Evolutionary conservation across 2,113 vertebrate species (phyloP), one percentile per base, ranked within the genome.

Genomic region (Coracopsis vasa): DNA sequence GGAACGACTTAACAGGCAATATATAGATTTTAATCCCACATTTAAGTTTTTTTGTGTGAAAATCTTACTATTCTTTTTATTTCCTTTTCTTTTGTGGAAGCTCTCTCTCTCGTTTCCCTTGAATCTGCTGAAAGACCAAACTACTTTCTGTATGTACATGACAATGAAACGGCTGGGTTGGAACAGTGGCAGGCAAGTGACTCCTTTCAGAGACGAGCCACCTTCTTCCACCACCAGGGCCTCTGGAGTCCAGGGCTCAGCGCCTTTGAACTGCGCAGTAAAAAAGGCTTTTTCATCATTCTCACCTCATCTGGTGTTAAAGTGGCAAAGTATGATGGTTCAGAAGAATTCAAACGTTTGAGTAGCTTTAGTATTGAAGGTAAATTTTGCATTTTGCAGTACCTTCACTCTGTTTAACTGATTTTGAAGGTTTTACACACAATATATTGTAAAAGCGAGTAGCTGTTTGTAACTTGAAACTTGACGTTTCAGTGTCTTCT

Each of bases 111-210:
- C 69, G 97, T 99, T 95, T 99, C 99, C 4, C 92, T 99, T 92
- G 99, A 99, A 88, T 99, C 99, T 93, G 99, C 99, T 9, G 99
- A 99, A 97, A 98, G 99, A 69, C 99, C 99, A 45, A 99, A 99
- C 97, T 99, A 98, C 96, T 99, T 99, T 96, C 98, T 99, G 39
- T 98, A 96, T 2, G 98, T 99, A 37, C 97, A 98, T 0, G 96
- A 98, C 14, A 97, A 98, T 67, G 98, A 98, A 71, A 96, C 87
- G 5, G 35, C 99, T 37, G 98, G 97, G 23, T 48, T 99, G 98
- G 98, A 99, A 91, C 98, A 95, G 54, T 99, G 99, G 99, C 97
- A 97, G 92, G 97, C 97, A 42, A 98, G 96, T 79, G 93, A 96
- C 14, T 98, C 97, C 33, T 99, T 99, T 95, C 96, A 60, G 37